phyloP scores from a whole-genome alignment of 2,888 invertebrate species.

The Cinara cedri region DNA sequence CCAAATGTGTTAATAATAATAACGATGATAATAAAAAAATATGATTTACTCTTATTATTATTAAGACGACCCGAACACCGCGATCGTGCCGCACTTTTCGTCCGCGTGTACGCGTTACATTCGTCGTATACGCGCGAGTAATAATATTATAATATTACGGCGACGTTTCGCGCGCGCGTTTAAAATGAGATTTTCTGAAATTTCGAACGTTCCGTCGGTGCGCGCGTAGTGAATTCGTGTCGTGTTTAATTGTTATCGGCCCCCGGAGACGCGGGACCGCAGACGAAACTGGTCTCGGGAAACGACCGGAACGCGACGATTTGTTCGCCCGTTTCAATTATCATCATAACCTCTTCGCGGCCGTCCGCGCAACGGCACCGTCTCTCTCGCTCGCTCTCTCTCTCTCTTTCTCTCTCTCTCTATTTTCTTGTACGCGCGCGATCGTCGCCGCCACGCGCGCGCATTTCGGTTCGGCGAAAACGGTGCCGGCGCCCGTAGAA shows the following conservation, averaged over 20 bases:
- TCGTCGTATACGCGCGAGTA: neutral
- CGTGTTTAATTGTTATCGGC: conserved; percentile 50
- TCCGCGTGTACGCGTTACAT: neutral
- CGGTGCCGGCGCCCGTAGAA: no score
- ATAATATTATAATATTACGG: conserved; percentile 2
- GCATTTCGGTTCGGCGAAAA: no score
- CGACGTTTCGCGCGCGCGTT: no score
- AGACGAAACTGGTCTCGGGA: conserved; percentile 47
- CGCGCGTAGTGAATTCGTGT: neutral
- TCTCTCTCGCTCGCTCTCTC: neutral
- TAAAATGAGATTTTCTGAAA: no score
- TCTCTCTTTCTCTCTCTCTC: neutral
- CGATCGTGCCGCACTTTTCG: no score
- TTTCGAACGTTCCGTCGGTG: no score
- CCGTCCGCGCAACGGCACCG: neutral
- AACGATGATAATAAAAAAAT: conserved; percentile 21
- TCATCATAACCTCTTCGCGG: conserved; percentile 50
- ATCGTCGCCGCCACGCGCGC: no score
- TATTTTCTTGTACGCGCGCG: neutral
- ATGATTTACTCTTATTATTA: conserved; percentile 51
- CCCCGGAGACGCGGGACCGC: conserved; percentile 33
- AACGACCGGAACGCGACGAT: conserved; percentile 50
- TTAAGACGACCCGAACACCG: no score
- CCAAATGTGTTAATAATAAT: conserved; percentile 43
- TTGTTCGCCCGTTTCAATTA: conserved; percentile 43